Conservation (phyloP, 1,140 invertebrate species). For the Neodiprion pinetum region DNA sequence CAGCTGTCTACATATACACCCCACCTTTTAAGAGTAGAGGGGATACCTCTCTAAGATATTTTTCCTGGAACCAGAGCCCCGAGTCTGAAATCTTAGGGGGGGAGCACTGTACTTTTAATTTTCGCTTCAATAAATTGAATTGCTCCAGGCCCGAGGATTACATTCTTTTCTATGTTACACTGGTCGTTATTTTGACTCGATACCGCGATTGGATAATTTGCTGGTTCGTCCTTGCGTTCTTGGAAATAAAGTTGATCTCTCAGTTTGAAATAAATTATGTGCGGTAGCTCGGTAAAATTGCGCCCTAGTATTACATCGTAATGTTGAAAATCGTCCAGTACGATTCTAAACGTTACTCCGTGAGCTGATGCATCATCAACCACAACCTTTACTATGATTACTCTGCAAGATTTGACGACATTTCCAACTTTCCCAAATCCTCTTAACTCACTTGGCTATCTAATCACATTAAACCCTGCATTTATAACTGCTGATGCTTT, state of each 20-base stretch:
- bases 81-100: too few relatives aligned
- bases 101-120: neutral
- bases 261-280: neutral
- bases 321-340: slow-evolving; percentile 19
- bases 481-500: slow-evolving; percentile 24
- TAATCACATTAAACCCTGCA: slow-evolving; percentile 14
- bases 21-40: too few relatives aligned
- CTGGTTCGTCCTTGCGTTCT: slow-evolving; percentile 27
- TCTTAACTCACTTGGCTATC: slow-evolving; percentile 17
- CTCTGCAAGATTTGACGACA: slow-evolving; percentile 12
- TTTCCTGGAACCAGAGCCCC: too few relatives aligned
- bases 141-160: neutral
- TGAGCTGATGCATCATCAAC: slow-evolving; percentile 13
- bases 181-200: neutral
- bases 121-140: neutral
- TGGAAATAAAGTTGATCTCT: slow-evolving; percentile 23
- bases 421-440: slow-evolving; percentile 16
- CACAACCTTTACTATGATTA: slow-evolving; percentile 15
- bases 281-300: slow-evolving; percentile 16
- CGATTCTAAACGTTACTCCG: slow-evolving; percentile 15
- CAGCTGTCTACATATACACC: too few relatives aligned
- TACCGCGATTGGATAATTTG: neutral
- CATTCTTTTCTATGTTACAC: neutral
- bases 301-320: slow-evolving; percentile 17
- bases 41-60: too few relatives aligned